Base-by-base conservation (phyloP, 2,113 vertebrate genomes). In the Ammodytes marinus region DNA sequence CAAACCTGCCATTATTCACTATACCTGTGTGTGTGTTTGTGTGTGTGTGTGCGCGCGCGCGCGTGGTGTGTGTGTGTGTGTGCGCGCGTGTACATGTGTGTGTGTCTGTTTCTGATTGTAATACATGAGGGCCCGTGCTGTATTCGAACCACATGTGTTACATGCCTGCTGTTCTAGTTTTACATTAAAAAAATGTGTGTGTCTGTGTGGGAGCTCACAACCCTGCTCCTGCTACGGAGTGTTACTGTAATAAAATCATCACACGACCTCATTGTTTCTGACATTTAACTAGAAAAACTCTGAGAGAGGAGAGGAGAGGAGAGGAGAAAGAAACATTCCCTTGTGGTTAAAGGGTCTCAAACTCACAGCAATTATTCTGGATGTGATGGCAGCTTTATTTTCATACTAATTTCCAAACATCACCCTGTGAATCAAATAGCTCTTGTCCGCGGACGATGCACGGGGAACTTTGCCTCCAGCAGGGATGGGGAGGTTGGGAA, bases 221-320 rank as follows among this genome's bases (percentile, higher is more conserved):
- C 50, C 63, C 69, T 37, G 72, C 69, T 74, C 69, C 84, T 79
- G 73, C 84, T 81, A 76, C n/a, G 61, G 69, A 88, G 80, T 84
- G 83, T 89, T 91, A 74, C 14, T 77, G 83, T 89, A 86, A 89
- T 90, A 86, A 91, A 90, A 91, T 91, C 91, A 91, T 93, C 87
- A 89, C 80, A 88, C 82, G 83, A 69, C 75, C 77, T 84, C 83
- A 87, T 84, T 82, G 89, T 91, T 90, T 90, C 71, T 86, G 85
- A 89, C 87, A 83, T 92, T 86, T 83, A 85, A 88, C 78, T 75
- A 84, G 54, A 88, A 74, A 85, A 74, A 85, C 40, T 59, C 43
- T 37, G 43, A 60, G 70, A 74, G 61, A 43, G 50, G 43, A 58
- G 53, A 40, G 49, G 43, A 79, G 67, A 79, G 15, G 63, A 79